A percentile compares a stretch with the other conserved stretches of the same genome.
Evolutionary conservation across 2,888 invertebrate genomes (phyloP).

Genomic region (Acanthosepion esculentum): DNA sequence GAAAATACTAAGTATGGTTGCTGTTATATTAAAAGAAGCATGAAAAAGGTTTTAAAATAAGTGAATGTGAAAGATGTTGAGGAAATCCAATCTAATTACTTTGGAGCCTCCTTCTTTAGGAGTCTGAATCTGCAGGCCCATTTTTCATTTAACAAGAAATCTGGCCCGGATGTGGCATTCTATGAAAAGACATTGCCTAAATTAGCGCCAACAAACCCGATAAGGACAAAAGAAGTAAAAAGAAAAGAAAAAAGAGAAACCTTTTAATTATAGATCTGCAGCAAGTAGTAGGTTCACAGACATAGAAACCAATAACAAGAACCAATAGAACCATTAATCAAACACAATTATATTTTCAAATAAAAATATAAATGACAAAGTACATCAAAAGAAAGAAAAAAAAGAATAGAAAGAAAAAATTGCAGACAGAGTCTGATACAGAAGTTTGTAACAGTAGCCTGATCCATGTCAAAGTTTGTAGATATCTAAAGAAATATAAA

Average conservation of each 20-base stretch:
- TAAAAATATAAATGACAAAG: background rate
- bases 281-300: constrained; percentile 9
- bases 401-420: background rate
- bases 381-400: background rate
- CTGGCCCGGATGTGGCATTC: constrained; percentile 7
- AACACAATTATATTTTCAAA: background rate
- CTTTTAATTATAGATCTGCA: background rate
- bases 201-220: background rate
- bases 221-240: background rate
- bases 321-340: constrained; percentile 4
- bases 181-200: constrained; percentile 17
- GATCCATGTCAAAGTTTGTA: background rate
- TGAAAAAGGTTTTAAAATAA: background rate
- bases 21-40: background rate
- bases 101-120: background rate
- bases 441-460: too few species aligned
- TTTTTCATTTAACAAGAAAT: background rate
- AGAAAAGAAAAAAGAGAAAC: background rate
- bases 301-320: background rate
- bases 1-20: background rate
- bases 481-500: background rate
- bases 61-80: constrained; percentile 16
- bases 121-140: constrained; percentile 6
- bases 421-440: background rate
- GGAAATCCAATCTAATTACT: background rate